A percentile compares a stretch with the other conserved stretches of the same genome.
Conservation (phyloP, 2,888 invertebrate genomes). For the Eurois occulta region DNA sequence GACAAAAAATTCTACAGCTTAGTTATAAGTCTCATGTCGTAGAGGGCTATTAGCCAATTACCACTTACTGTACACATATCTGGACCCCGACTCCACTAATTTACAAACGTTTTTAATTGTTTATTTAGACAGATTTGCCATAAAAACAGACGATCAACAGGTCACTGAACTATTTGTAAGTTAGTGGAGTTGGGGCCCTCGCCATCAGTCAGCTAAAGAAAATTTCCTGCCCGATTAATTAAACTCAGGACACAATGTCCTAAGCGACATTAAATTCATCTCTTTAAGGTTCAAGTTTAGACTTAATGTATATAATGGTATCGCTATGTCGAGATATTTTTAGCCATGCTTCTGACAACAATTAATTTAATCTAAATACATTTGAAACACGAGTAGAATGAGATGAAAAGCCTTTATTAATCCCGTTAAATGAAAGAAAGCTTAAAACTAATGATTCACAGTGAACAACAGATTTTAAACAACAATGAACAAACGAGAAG, state of each 20-base stretch:
- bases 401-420: constrained; percentile 15
- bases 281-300: not conserved
- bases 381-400: constrained; percentile 1
- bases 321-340: constrained; percentile 1
- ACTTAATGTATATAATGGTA: not conserved
- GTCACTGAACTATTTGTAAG: too few species aligned
- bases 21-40: not conserved
- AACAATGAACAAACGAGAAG: constrained; percentile 17
- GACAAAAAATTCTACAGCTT: not conserved
- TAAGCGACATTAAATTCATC: not conserved
- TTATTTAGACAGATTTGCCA: too few species aligned
- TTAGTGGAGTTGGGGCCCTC: too few species aligned
- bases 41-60: not conserved
- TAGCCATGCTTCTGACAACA: not conserved
- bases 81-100: too few species aligned
- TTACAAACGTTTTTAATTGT: too few species aligned
- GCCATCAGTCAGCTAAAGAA: not conserved
- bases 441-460: constrained; percentile 16
- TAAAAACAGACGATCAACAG: too few species aligned
- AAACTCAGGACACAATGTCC: not conserved
- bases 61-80: too few species aligned
- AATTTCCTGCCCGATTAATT: not conserved
- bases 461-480: constrained; percentile 22
- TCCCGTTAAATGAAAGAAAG: constrained; percentile 8
- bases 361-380: constrained; percentile 12